Evolutionary conservation across 2,888 invertebrate species (phyloP).

Genomic region (Erebia ligea): DNA sequence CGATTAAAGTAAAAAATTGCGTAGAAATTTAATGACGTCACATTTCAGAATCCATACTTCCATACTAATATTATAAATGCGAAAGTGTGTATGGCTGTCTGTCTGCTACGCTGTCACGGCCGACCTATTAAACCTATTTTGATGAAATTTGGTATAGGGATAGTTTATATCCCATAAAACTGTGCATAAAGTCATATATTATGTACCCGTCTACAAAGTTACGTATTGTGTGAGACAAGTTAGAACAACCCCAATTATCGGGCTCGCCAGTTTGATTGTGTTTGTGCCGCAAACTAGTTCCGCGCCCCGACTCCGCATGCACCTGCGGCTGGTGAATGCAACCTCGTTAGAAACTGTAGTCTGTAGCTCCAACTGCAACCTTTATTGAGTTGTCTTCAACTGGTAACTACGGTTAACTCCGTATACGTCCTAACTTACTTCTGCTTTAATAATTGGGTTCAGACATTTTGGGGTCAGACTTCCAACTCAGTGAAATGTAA

Average conservation of each 20-base stretch:
- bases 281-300: not conserved
- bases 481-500: too few species aligned
- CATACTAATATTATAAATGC: too few species aligned
- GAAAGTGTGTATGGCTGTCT: too few species aligned
- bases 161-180: too few species aligned
- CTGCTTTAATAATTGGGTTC: too few species aligned
- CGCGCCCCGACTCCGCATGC: not conserved
- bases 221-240: not conserved
- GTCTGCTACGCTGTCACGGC: too few species aligned
- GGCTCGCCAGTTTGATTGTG: slow-evolving; percentile 2
- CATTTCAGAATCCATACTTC: too few species aligned
- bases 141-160: too few species aligned
- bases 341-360: slow-evolving; percentile 4
- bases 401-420: not conserved
- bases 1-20: too few species aligned
- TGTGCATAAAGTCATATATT: not conserved
- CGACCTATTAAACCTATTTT: too few species aligned
- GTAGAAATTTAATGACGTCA: too few species aligned
- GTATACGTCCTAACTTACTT: not conserved
- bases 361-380: not conserved
- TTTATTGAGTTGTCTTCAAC: not conserved
- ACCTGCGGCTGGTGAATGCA: not conserved
- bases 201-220: not conserved
- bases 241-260: slow-evolving; percentile 9
- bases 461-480: too few species aligned